Base-by-base conservation (phyloP, 2,797 vertebrate genomes). In the Odontamblyopus rebecca region DNA sequence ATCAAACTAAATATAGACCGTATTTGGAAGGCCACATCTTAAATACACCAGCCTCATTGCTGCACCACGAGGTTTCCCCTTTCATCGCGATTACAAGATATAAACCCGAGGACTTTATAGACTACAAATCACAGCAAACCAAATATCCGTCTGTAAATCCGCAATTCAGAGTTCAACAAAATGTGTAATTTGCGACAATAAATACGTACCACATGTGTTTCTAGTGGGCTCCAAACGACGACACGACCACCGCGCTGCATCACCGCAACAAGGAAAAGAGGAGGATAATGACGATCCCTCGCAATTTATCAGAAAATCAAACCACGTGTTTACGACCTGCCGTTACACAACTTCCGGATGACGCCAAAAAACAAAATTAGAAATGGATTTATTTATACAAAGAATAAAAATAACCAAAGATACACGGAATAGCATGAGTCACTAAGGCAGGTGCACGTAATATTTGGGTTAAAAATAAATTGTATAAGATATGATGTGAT, bases 311-410 rank as follows among this genome's bases (percentile, higher is more conserved):
- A 13, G 74, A 8, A 6, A 83, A 78, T 71, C 16, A 77, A 80
- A 92, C 88, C 92, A 93, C 92, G 92, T 93, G 91, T 66, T 80
- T 76, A 50, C 74, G 73, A 41, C 2, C 29, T 15, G 35, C 19
- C 35, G n/a, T 63, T 9, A 18, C 16, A 7, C 56, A 15, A 53
- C 89, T 91, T 93, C 92, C 91, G 89, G 91, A 57, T 88, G 66
- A 53, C 0, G 29, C 53, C 53, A 8, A 18, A 5, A 11, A 51
- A 29, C 56, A 29, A 44, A 63, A 26, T 54, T 56, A 23, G 51
- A 5, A 19, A 48, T 48, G 9, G 11, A 56, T 23, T 56, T 23
- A 1, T 56, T 56, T 15, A 48, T 15, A 16, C 13, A 23, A 23
- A 54, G 53, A 23, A 23, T 56, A 56, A 19, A n/a, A n/a, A n/a